phyloP scores from a whole-genome alignment of 2,797 vertebrate species.

The Acanthurus leucopareius region DNA sequence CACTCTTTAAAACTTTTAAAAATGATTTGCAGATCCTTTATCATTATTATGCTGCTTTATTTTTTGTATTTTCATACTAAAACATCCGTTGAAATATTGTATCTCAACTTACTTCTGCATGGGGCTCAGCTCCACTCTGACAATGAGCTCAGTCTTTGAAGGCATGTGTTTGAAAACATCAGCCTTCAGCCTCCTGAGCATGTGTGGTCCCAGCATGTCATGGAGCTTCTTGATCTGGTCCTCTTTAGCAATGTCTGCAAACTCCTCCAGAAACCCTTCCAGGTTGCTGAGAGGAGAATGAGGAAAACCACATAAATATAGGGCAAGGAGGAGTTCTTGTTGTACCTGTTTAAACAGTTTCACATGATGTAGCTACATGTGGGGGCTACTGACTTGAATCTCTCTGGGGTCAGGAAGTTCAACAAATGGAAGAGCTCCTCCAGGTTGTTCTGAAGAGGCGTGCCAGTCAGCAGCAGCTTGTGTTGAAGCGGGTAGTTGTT shows the following conservation, averaged over 20 bases:
- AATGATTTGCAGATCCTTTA: not conserved
- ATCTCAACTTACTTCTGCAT: constrained; percentile 94
- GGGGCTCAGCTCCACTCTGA: constrained; percentile 96
- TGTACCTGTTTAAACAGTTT: constrained; percentile 4
- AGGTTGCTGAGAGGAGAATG: constrained; percentile 87
- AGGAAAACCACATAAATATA: constrained; percentile 8
- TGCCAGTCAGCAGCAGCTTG: constrained; percentile 97
- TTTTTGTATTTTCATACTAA: not conserved
- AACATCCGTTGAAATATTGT: not conserved
- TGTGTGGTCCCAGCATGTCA: constrained; percentile 98
- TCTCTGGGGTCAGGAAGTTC: constrained; percentile 96
- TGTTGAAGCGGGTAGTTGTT: constrained; percentile 98
- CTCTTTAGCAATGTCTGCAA: constrained; percentile 99
- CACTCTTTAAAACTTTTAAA: not conserved
- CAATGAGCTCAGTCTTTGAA: constrained; percentile 97
- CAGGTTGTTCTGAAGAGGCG: constrained; percentile 97
- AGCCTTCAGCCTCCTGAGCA: constrained; percentile 97
- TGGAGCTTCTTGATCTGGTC: constrained; percentile 99
- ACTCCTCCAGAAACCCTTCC: constrained; percentile 98
- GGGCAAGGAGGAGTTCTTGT: not conserved
- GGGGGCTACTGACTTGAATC: constrained; percentile 93
- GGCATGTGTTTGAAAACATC: constrained; percentile 99
- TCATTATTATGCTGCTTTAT: not conserved
- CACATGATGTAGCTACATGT: not conserved
- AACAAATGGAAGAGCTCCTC: constrained; percentile 98